Percentiles rank a stretch among this genome's conserved stretches.
Conservation (phyloP, 2,797 vertebrate genomes). For the Ceryle rudis region DNA sequence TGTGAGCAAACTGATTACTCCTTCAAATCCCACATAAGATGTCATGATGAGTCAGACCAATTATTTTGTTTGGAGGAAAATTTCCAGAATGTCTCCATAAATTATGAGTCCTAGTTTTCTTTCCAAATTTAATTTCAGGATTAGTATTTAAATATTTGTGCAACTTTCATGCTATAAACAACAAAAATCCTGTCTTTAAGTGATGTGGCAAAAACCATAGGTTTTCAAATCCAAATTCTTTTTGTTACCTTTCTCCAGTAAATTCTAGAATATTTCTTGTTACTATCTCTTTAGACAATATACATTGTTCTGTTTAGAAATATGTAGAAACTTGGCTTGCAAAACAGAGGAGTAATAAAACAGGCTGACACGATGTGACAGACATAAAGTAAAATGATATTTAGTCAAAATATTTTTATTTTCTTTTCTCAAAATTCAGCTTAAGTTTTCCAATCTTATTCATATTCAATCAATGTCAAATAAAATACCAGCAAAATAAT, state of each 20-base stretch:
- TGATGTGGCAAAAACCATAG: background rate
- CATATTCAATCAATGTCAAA: background rate
- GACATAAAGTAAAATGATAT: background rate
- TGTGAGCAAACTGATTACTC: background rate
- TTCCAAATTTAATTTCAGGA: conserved; percentile 2
- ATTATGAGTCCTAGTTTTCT: background rate
- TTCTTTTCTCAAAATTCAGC: background rate
- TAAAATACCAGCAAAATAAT: background rate
- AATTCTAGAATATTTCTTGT: background rate
- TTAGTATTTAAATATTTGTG: background rate
- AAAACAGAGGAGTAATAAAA: background rate
- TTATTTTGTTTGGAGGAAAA: background rate
- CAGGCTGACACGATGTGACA: background rate
- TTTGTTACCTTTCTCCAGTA: background rate
- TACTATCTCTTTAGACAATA: background rate
- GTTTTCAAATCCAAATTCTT: background rate
- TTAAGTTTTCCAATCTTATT: background rate
- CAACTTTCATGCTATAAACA: background rate
- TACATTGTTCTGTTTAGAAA: background rate
- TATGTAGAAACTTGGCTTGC: background rate
- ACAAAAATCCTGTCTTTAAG: background rate
- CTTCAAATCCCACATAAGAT: background rate
- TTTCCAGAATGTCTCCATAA: background rate
- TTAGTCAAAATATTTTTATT: background rate
- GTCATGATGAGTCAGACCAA: background rate